Percentiles rank a stretch among this genome's conserved stretches.
Evolutionary conservation across 2,888 invertebrate genomes (phyloP).

Genomic region (Galerucella nymphaeae): DNA sequence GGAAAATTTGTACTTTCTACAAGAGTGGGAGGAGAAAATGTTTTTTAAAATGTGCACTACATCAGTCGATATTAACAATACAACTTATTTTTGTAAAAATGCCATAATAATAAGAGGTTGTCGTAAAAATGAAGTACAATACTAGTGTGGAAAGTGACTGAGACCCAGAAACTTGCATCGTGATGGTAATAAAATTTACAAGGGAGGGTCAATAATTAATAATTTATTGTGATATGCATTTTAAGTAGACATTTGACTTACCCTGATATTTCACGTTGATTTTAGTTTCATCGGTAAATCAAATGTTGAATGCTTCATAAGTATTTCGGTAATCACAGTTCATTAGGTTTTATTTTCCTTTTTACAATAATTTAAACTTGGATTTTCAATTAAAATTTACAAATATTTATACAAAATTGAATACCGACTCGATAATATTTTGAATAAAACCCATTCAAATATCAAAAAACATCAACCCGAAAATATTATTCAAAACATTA

Average conservation of each 20-base stretch:
- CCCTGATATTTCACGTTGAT: slow-evolving; percentile 27
- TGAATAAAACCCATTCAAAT: slow-evolving; percentile 6
- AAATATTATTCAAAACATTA: slow-evolving; percentile 7
- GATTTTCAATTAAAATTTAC: not conserved
- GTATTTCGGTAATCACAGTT: slow-evolving; percentile 62
- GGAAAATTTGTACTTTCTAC: no score
- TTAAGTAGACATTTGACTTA: slow-evolving; percentile 18
- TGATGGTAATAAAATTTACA: slow-evolving; percentile 19
- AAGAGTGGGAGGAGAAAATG: no score
- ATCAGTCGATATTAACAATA: no score
- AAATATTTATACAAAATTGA: slow-evolving; percentile 7
- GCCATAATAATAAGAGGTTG: no score
- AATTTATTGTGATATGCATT: slow-evolving; percentile 55
- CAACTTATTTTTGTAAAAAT: no score
- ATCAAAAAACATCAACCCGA: slow-evolving; percentile 34
- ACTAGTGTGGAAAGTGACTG: no score
- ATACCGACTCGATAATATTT: not conserved
- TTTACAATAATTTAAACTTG: not conserved
- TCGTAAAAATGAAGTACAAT: no score
- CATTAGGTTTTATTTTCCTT: slow-evolving; percentile 51
- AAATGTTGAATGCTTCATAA: slow-evolving; percentile 47
- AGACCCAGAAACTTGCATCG: not conserved
- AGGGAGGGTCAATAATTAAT: slow-evolving; percentile 44
- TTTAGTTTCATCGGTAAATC: slow-evolving; percentile 18
- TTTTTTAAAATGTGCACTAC: no score